Evolutionary conservation across 2,888 invertebrate genomes (phyloP), one percentile per base, ranked within the genome.

Genomic region (Ectropis crepuscularia): DNA sequence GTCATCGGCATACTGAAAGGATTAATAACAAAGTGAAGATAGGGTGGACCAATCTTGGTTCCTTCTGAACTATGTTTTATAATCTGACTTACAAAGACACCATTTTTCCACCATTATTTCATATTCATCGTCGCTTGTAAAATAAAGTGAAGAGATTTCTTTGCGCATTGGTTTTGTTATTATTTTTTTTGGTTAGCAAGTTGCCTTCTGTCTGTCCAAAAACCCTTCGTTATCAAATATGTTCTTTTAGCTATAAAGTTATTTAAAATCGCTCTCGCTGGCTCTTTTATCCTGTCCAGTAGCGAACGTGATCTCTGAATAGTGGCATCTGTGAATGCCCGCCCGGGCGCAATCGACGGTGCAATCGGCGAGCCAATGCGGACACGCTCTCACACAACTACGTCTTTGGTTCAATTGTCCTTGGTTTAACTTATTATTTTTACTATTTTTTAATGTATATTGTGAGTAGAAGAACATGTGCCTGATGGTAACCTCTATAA

Each of bases 291-390:
- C 70, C 75, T 74, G 53, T 6, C 79, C 79, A 71, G 61, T 70
- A 71, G 69, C 78, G 82, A 77, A 87, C 90, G 88, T 90, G 89
- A 89, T 89, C 86, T 83, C 74, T 86, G 87, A 89, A 89, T 85
- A 82, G 87, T 80, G 78, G 82, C 88, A 88, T 89, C 88, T 88
- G 83, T 89, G 89, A 90, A 90, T 88, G 85, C 84, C 80, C 88
- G 76, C 84, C 83, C 81, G 87, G 88, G 89, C 86, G 88, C 88
- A 88, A 90, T 89, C 83, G 89, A 83, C 85, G 86, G 81, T 82
- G 78, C 83, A 80, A 86, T 86, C 83, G 84, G 83, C 85, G 83
- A 85, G 86, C 81, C 85, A 81, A 82, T 79, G 83, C 83, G 81
- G 82, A 78, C 80, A 78, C 78, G 80, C 77, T 80, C 77, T 78